Percentiles rank a stretch among this genome's conserved stretches.
Evolutionary conservation across 2,888 invertebrate genomes (phyloP).

Genomic region (Papilio gigon): DNA sequence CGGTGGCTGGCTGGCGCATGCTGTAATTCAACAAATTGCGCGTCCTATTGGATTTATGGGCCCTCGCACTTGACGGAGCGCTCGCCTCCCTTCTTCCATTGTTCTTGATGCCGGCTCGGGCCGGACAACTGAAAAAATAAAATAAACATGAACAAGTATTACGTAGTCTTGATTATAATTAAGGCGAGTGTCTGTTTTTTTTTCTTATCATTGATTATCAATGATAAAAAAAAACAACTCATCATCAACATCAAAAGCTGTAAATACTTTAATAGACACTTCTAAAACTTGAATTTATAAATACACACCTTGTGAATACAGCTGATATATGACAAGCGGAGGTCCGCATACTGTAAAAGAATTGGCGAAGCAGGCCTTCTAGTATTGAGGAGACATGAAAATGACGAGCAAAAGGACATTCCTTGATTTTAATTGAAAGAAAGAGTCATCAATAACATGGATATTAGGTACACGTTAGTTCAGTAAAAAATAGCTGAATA

Average conservation of each 20-base stretch:
- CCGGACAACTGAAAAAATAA: constrained; percentile 61
- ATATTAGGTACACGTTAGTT: too few species aligned
- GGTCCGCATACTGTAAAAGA: too few species aligned
- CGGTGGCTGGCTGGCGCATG: constrained; percentile 81
- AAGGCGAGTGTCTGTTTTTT: constrained; percentile 1
- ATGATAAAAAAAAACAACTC: neutral
- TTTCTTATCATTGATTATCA: neutral
- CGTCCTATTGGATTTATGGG: constrained; percentile 78
- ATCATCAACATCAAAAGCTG: too few species aligned
- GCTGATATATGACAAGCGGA: too few species aligned
- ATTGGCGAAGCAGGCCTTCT: too few species aligned
- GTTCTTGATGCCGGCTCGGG: constrained; percentile 67
- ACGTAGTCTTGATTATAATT: constrained; percentile 2
- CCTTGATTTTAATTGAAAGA: too few species aligned
- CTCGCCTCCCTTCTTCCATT: constrained; percentile 73
- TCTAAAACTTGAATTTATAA: too few species aligned
- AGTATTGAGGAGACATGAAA: too few species aligned
- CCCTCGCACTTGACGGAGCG: constrained; percentile 79
- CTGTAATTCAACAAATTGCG: constrained; percentile 83
- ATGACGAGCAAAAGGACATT: neutral
- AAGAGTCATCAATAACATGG: too few species aligned
- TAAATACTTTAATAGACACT: too few species aligned
- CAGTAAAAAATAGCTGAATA: too few species aligned
- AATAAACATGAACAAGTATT: constrained; percentile 44
- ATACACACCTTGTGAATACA: too few species aligned